Conservation (phyloP, 2,888 invertebrate genomes). For the Pegoplata infirma region DNA sequence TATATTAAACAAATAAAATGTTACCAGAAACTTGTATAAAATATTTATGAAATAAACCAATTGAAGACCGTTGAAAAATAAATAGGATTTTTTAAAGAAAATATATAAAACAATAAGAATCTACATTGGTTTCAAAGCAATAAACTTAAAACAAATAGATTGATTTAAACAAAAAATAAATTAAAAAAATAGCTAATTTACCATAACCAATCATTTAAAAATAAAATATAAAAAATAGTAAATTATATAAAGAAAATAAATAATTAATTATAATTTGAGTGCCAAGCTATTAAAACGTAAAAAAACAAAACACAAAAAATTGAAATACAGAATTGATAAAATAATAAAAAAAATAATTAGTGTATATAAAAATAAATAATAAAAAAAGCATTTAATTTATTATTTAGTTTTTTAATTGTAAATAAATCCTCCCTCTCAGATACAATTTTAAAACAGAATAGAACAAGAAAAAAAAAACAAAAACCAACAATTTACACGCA, state of each 20-base stretch:
- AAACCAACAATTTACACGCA: constrained; percentile 59
- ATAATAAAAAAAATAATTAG: constrained; percentile 34
- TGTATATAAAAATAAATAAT: constrained; percentile 31
- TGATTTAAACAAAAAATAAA: constrained; percentile 37
- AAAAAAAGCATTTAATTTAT: constrained; percentile 59
- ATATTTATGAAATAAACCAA: constrained; percentile 58
- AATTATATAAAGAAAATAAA: constrained; percentile 60
- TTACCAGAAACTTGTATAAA: constrained; percentile 74
- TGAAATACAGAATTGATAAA: constrained; percentile 55
- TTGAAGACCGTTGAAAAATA: constrained; percentile 59
- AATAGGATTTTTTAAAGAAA: constrained; percentile 57
- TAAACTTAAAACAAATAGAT: constrained; percentile 58
- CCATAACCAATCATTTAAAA: constrained; percentile 62
- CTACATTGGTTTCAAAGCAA: constrained; percentile 63
- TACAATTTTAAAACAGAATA: constrained; percentile 33
- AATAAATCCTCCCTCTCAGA: constrained; percentile 25
- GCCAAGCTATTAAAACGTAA: constrained; percentile 75
- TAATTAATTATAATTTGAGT: constrained; percentile 71
- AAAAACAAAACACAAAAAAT: constrained; percentile 29
- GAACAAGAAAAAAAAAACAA: constrained; percentile 52
- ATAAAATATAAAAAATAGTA: constrained; percentile 61
- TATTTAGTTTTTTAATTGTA: constrained; percentile 58
- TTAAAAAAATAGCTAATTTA: constrained; percentile 63
- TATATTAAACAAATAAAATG: constrained; percentile 52
- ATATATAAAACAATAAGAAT: constrained; percentile 58